These are phyloP conservation scores for Drosophila simulans DNA, from an alignment of 1,140 invertebrate species.

Conservation along the genomic window DNA sequence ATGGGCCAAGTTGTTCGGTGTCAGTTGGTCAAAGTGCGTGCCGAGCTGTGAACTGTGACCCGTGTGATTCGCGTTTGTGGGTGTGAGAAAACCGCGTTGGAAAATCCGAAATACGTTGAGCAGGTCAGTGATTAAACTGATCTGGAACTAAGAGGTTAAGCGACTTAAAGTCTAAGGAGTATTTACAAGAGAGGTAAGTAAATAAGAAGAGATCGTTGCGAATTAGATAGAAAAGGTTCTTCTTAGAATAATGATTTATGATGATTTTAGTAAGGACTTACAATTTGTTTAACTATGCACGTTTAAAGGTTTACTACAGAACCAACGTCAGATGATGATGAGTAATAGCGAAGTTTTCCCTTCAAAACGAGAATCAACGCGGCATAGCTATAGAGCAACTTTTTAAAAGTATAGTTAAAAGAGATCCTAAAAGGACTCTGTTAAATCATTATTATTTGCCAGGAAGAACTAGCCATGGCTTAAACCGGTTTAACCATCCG, in stretches of 20 bases:
- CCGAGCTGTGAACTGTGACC: slow-evolving; percentile 36
- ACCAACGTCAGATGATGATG: too few relatives aligned
- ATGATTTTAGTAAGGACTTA: too few relatives aligned
- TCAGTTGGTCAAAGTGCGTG: slow-evolving; percentile 79
- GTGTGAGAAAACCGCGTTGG: slow-evolving; percentile 33
- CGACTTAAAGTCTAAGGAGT: neutral
- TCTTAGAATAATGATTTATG: too few relatives aligned
- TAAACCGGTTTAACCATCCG: slow-evolving; percentile 25
- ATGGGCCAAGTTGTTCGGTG: slow-evolving; percentile 68
- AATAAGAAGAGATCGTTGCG: neutral
- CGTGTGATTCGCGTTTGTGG: slow-evolving; percentile 7
- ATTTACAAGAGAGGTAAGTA: slow-evolving; percentile 18
- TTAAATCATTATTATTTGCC: too few relatives aligned
- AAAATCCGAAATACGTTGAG: slow-evolving; percentile 20
- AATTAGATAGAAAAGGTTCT: too few relatives aligned
- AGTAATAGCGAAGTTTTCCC: too few relatives aligned
- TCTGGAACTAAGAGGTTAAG: neutral
- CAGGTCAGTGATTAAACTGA: slow-evolving; percentile 55
- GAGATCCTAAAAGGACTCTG: neutral
- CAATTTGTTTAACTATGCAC: neutral
- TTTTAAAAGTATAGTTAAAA: too few relatives aligned
- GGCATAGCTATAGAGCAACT: too few relatives aligned
- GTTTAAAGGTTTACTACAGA: neutral
- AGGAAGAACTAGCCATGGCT: slow-evolving; percentile 29
- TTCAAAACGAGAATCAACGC: too few relatives aligned